Percentiles rank a stretch among this genome's conserved stretches.
phyloP scores from a whole-genome alignment of 2,888 invertebrate genomes.

The Microchrysa polita region DNA sequence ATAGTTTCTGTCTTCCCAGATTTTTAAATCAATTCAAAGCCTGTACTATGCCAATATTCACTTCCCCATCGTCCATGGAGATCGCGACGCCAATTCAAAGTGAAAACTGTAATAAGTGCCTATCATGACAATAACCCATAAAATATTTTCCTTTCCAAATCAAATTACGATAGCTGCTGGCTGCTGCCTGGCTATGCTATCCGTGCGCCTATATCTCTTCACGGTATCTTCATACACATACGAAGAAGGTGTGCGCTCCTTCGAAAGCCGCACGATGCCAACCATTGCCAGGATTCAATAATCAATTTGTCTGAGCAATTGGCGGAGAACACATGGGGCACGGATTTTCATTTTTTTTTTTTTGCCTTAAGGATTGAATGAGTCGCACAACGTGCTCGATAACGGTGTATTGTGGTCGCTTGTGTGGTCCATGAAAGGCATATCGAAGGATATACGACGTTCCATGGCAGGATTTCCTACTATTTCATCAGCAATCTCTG shows the following conservation, averaged over 20 bases:
- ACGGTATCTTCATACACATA: constrained; percentile 29
- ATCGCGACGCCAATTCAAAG: too few relatives aligned
- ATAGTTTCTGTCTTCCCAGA: too few relatives aligned
- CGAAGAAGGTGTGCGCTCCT: neutral
- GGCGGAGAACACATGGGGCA: neutral
- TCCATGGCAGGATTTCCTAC: too few relatives aligned
- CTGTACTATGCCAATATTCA: too few relatives aligned
- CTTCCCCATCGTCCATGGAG: too few relatives aligned
- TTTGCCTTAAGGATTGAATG: neutral
- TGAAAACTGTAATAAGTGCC: too few relatives aligned
- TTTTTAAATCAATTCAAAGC: too few relatives aligned
- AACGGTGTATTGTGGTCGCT: constrained; percentile 4
- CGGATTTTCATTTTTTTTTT: neutral
- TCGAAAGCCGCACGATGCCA: neutral
- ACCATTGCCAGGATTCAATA: constrained; percentile 22
- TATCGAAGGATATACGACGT: neutral
- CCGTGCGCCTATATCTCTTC: constrained; percentile 20
- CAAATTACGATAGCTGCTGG: constrained; percentile 27
- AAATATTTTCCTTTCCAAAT: constrained; percentile 30
- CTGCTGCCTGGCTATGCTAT: too few relatives aligned
- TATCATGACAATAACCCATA: constrained; percentile 25
- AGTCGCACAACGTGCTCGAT: neutral
- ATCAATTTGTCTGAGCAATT: constrained; percentile 28
- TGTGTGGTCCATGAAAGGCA: neutral
- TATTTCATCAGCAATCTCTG: too few relatives aligned